Evolutionary conservation across 2,113 vertebrate species (phyloP).

Genomic region (Diadophis punctatus): DNA sequence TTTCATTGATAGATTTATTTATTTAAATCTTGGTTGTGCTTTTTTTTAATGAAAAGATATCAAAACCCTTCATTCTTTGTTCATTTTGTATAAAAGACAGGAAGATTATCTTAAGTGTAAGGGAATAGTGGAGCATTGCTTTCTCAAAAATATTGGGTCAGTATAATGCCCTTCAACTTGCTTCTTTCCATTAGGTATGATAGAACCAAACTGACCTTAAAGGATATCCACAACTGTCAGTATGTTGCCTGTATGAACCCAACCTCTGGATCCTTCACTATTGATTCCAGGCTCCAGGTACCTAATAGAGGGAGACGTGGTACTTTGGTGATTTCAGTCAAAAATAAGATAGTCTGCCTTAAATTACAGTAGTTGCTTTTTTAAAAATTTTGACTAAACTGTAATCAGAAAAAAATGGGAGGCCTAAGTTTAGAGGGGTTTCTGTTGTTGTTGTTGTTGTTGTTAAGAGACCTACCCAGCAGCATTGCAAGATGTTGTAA

Average conservation of each 20-base stretch:
- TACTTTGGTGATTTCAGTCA: background rate
- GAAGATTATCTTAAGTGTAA: background rate
- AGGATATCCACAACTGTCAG: conserved; percentile 73
- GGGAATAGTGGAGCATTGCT: background rate
- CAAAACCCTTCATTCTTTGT: background rate
- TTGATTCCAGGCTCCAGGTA: conserved; percentile 74
- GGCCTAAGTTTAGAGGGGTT: no score
- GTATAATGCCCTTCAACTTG: fast-evolving
- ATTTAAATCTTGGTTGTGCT: background rate
- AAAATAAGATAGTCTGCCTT: background rate
- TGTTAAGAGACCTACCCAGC: background rate
- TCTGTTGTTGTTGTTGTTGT: no score
- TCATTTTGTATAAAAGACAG: background rate
- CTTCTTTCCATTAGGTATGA: conserved; percentile 60
- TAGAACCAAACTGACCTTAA: conserved; percentile 69
- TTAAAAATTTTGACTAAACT: background rate
- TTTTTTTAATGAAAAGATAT: background rate
- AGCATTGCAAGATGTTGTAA: background rate
- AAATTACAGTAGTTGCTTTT: background rate
- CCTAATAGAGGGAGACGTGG: fast-evolving
- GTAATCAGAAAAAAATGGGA: background rate
- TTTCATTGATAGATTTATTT: background rate
- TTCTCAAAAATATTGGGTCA: no score
- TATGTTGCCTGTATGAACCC: conserved; percentile 79
- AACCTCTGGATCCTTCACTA: conserved; percentile 69